Evolutionary conservation across 2,113 vertebrate genomes (phyloP).

Genomic region (Siniperca knerii): DNA sequence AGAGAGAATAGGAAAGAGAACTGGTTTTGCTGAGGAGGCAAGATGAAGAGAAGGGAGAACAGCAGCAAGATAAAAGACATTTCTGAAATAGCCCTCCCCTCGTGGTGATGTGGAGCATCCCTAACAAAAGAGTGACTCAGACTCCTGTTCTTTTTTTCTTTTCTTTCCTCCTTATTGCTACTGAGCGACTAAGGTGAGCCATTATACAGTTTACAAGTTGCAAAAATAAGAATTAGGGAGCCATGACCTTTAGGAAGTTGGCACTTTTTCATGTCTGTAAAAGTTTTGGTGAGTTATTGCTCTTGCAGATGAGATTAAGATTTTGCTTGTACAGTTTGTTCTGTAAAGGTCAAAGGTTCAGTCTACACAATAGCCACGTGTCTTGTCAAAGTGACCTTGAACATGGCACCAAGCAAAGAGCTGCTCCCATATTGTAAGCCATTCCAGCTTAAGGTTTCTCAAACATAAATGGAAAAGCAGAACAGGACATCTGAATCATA

Average conservation of each 20-base stretch:
- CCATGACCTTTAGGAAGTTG: constrained; percentile 20
- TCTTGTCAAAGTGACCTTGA: background rate
- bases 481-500: background rate
- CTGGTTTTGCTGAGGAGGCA: constrained; percentile 72
- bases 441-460: constrained; percentile 2
- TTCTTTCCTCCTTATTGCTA: background rate
- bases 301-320: constrained; percentile 22
- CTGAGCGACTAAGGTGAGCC: constrained; percentile 5
- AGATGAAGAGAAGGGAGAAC: constrained; percentile 78
- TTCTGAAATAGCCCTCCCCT: constrained; percentile 33
- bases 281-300: constrained; percentile 2
- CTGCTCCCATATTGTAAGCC: background rate
- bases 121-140: constrained; percentile 60
- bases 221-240: constrained; percentile 23
- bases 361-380: background rate
- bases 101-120: constrained; percentile 67
- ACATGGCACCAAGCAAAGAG: background rate
- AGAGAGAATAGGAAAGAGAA: background rate
- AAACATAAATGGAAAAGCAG: background rate
- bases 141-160: background rate
- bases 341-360: constrained; percentile 12
- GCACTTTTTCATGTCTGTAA: background rate
- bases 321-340: background rate
- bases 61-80: constrained; percentile 83
- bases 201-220: constrained; percentile 1